A percentile compares a stretch with the other conserved stretches of the same genome.
Conservation (phyloP, 1,140 invertebrate species). For the Augochlora pura region DNA sequence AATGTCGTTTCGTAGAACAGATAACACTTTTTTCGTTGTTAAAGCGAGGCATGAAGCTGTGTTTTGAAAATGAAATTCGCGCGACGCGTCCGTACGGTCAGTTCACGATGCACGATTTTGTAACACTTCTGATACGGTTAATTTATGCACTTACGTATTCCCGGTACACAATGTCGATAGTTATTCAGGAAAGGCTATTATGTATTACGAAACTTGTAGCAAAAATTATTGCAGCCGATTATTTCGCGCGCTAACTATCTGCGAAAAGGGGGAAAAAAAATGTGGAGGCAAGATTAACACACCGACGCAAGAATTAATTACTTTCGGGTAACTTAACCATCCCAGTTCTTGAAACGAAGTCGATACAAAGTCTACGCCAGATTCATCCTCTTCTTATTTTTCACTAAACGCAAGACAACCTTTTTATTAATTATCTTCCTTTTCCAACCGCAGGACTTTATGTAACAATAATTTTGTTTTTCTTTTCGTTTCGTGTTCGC, state of each 20-base stretch:
- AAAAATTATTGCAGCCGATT: not conserved
- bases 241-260: not conserved
- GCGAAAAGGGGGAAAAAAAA: not conserved
- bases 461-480: not conserved
- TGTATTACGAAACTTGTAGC: not conserved
- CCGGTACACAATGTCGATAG: not conserved
- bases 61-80: not conserved
- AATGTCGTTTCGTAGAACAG: not conserved
- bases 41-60: too few species aligned
- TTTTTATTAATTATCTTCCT: too few species aligned
- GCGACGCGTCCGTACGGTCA: not conserved
- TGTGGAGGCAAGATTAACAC: not conserved
- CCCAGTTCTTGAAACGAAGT: not conserved
- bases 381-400: not conserved
- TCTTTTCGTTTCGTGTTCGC: not conserved
- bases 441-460: not conserved
- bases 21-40: not conserved
- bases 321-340: not conserved
- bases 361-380: not conserved
- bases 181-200: not conserved
- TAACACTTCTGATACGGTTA: too few species aligned
- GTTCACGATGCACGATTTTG: too few species aligned
- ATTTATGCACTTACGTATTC: too few species aligned
- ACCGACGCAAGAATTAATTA: not conserved
- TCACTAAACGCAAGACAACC: not conserved